Evolutionary conservation across 2,113 vertebrate genomes (phyloP).

Genomic region (Odobenus rosmarus): DNA sequence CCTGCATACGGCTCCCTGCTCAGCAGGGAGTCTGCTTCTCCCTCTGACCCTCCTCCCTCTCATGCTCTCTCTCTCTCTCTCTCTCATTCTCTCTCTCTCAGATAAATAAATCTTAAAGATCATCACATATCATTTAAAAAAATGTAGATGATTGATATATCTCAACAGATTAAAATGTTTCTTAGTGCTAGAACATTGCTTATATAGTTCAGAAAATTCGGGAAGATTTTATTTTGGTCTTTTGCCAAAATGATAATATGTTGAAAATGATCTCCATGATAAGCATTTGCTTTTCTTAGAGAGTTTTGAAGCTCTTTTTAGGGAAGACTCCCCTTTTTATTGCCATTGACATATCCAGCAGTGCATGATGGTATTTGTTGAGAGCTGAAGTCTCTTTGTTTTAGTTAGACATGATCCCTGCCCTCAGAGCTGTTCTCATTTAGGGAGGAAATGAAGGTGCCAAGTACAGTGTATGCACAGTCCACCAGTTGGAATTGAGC

Average conservation of each 20-base stretch:
- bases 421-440: not conserved
- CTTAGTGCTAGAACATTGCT: not conserved
- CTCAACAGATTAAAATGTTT: conserved; percentile 16
- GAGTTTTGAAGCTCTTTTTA: not conserved
- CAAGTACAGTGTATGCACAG: not conserved
- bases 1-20: not conserved
- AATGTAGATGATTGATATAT: not conserved
- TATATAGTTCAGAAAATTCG: conserved; percentile 23
- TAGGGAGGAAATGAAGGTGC: not conserved
- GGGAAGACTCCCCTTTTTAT: not conserved
- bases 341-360: not conserved
- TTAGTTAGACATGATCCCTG: not conserved
- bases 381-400: not conserved
- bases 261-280: not conserved
- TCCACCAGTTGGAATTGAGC: not conserved
- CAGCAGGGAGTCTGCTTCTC: not conserved
- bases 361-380: not conserved
- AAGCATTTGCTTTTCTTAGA: not conserved
- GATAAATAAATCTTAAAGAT: not conserved
- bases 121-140: not conserved
- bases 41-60: not conserved
- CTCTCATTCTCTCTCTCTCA: not conserved
- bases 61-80: too few relatives aligned
- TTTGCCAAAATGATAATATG: not conserved
- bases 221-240: not conserved